phyloP scores from a whole-genome alignment of 2,113 vertebrate species.

The Eubucco bourcierii region DNA sequence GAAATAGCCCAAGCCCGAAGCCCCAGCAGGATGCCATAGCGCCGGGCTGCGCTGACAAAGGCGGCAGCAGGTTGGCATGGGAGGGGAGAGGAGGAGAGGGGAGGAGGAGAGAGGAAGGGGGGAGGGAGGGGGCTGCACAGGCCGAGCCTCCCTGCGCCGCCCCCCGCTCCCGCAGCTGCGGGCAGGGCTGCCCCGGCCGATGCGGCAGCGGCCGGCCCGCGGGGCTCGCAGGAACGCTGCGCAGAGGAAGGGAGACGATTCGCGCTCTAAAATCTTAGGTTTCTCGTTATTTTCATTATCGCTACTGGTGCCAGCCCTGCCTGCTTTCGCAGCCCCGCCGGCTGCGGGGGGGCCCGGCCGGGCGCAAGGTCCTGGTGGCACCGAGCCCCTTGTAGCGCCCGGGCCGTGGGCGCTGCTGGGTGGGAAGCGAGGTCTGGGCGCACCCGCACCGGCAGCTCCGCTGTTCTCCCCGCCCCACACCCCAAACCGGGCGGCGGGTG shows the following conservation, averaged over 20 bases:
- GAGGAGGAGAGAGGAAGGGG: neutral
- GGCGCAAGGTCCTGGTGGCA: neutral
- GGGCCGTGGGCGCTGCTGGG: neutral
- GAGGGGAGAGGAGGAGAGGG: neutral
- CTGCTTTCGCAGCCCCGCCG: neutral
- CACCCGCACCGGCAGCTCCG: neutral
- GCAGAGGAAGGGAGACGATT: neutral
- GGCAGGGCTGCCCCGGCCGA: neutral
- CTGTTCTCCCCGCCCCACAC: rapidly evolving
- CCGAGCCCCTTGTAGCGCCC: neutral
- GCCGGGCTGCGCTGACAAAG: slow-evolving; percentile 42
- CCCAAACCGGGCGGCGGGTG: neutral
- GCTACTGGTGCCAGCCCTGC: neutral
- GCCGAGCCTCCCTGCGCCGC: slow-evolving; percentile 13
- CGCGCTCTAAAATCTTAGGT: too few relatives aligned
- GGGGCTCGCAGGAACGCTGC: neutral
- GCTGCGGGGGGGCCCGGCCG: neutral
- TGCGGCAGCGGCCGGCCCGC: neutral
- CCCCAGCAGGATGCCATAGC: slow-evolving; percentile 56
- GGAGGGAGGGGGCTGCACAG: neutral
- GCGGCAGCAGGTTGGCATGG: slow-evolving; percentile 45
- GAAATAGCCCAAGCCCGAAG: neutral
- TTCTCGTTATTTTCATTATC: neutral
- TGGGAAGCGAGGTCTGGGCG: neutral
- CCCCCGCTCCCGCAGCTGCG: neutral